Percentiles rank a stretch among this genome's conserved stretches.
phyloP scores from a whole-genome alignment of 2,113 vertebrate species.

The Baryphthengus martii region DNA sequence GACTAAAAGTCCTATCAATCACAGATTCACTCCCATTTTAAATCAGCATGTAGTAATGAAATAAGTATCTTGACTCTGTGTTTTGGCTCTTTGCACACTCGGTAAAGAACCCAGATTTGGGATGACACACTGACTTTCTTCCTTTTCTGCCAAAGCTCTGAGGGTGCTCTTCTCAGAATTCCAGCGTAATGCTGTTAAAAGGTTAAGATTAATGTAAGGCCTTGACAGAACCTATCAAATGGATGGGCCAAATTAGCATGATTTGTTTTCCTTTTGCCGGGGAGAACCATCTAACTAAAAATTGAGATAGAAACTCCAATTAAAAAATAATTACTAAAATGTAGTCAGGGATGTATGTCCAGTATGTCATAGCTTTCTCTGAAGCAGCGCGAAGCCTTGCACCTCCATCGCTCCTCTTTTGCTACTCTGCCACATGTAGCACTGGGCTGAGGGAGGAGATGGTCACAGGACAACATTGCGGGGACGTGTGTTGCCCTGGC shows the following conservation, averaged over 20 bases:
- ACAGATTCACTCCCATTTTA: not conserved
- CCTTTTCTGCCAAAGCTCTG: not conserved
- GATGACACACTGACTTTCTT: not conserved
- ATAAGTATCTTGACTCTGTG: no score
- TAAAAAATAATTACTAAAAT: not conserved
- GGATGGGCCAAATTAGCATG: not conserved
- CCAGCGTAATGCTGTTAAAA: not conserved
- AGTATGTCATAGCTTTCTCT: not conserved
- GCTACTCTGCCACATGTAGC: rapidly evolving
- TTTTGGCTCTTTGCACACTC: no score
- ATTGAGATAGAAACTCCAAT: not conserved
- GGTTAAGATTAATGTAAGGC: not conserved
- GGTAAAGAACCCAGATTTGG: no score
- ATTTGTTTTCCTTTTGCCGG: not conserved
- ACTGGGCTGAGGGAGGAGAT: not conserved
- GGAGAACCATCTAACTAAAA: not conserved
- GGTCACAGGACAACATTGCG: not conserved
- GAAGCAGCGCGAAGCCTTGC: not conserved
- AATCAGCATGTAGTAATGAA: not conserved
- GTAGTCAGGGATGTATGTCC: rapidly evolving
- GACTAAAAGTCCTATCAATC: not conserved
- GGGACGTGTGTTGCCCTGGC: rapidly evolving
- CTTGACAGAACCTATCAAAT: not conserved
- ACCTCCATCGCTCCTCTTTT: not conserved
- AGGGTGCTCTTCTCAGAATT: not conserved